Evolutionary conservation across 2,888 invertebrate genomes (phyloP), one percentile per base, ranked within the genome.

Genomic region (Apamea sordens): DNA sequence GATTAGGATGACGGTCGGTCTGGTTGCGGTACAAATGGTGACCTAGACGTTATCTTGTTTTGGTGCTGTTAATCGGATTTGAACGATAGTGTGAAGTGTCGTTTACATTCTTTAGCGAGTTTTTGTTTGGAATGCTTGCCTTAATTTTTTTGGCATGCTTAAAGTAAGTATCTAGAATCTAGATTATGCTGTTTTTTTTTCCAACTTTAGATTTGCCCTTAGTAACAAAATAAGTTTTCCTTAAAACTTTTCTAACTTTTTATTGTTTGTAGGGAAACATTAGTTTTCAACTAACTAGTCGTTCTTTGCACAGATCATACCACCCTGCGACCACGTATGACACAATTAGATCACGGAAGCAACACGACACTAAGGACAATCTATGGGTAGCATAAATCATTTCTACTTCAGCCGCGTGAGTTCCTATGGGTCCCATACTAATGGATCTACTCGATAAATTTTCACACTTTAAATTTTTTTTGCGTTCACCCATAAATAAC

Each of bases 371-470:
- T 85, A 86, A 89, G 80, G 83, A 83, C 77, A 87, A 86, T 89
- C 71, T 88, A 86, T 85, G 69, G 73, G 64, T 50, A 41, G 56
- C 79, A 89, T 86, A 77, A 85, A 89, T 90, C 85, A 90, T 84
- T 84, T 84, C 79, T 76, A 77, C 80, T 79, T 80, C 82, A 81
- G 56, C 65, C 79, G 80, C 80, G 70, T 79, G 73, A 68, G 8
- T 74, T 61, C 18, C 36, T 56, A 36, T 36, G 24, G n/a, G 3
- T 18, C 15, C 79, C 32, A 15, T 79, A 83, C 68, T 63, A 72
- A 28, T 18, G 11, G 28, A 50, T 8, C 21, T 56, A 59, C 56
- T 82, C 82, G 63, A 77, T n/a, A 0, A 21, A 2, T 56, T 72
- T 68, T 72, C 82, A 72, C 32, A 47, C 0, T 47, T 32, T 7